phyloP scores from a whole-genome alignment of 2,797 vertebrate species.

The Melopsittacus undulatus region DNA sequence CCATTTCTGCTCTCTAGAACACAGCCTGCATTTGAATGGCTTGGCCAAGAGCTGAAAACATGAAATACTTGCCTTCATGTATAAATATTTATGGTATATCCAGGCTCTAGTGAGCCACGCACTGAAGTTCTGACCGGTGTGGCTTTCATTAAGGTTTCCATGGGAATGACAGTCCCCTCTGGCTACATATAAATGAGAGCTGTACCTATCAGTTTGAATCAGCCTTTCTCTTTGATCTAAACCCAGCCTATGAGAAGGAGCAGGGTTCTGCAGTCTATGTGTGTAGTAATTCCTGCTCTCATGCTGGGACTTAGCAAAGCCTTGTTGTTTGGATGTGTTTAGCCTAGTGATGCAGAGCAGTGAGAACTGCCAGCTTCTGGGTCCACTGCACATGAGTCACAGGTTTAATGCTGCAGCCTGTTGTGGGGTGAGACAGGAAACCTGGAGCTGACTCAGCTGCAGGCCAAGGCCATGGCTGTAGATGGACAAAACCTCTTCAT shows the following conservation, averaged over 20 bases:
- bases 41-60: not conserved
- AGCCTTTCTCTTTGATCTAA: not conserved
- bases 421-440: not conserved
- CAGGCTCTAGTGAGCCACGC: not conserved
- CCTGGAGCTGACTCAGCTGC: not conserved
- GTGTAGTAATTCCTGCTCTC: not conserved
- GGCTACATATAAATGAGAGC: not conserved
- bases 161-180: not conserved
- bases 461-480: not conserved
- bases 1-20: not conserved
- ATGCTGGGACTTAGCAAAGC: not conserved
- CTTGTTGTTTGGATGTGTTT: not conserved
- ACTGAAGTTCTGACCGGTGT: not conserved
- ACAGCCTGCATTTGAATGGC: not conserved
- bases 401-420: not conserved
- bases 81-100: constrained; percentile 24
- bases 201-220: not conserved
- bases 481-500: not conserved
- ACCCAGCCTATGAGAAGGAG: not conserved
- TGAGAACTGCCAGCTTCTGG: not conserved
- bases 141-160: constrained; percentile 18
- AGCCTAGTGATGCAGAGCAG: not conserved
- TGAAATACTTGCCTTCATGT: not conserved
- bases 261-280: not conserved
- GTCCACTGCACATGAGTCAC: not conserved